phyloP scores from a whole-genome alignment of 2,113 vertebrate species.

The Smithornis capensis region DNA sequence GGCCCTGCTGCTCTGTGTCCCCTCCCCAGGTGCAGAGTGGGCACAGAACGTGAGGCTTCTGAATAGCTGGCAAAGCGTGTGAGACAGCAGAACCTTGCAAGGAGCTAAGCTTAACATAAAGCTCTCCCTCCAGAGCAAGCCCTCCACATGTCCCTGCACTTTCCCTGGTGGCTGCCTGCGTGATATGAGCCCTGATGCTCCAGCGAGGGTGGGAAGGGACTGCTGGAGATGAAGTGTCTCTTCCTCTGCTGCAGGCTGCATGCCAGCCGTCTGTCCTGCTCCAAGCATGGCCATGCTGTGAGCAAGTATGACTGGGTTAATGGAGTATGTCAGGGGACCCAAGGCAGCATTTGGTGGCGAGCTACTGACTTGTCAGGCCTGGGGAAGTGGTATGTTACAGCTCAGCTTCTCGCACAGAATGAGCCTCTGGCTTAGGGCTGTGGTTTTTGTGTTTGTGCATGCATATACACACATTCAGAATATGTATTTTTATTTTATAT shows the following conservation, averaged over 20 bases:
- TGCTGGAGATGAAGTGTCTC: neutral
- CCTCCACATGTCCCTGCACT: neutral
- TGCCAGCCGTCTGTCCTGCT: neutral
- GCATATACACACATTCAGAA: neutral
- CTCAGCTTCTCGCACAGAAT: slow-evolving; percentile 39
- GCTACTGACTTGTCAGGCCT: slow-evolving; percentile 41
- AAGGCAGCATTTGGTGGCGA: slow-evolving; percentile 41
- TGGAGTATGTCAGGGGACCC: neutral
- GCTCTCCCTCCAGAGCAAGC: neutral
- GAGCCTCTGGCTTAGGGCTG: slow-evolving; percentile 20
- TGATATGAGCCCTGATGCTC: accelerated
- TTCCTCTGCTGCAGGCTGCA: neutral
- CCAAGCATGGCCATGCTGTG: neutral
- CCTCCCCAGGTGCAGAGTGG: accelerated
- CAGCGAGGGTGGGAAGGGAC: accelerated
- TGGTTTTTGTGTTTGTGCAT: slow-evolving; percentile 6
- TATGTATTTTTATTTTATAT: neutral
- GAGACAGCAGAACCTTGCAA: neutral
- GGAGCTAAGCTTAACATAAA: neutral
- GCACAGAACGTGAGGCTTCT: neutral
- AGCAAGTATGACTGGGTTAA: slow-evolving; percentile 36
- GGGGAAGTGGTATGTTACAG: slow-evolving; percentile 53
- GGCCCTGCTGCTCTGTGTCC: neutral
- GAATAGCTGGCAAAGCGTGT: neutral
- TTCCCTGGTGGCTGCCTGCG: neutral